Base-by-base conservation (phyloP, 2,113 vertebrate species). In the Oncorhynchus kisutch region DNA sequence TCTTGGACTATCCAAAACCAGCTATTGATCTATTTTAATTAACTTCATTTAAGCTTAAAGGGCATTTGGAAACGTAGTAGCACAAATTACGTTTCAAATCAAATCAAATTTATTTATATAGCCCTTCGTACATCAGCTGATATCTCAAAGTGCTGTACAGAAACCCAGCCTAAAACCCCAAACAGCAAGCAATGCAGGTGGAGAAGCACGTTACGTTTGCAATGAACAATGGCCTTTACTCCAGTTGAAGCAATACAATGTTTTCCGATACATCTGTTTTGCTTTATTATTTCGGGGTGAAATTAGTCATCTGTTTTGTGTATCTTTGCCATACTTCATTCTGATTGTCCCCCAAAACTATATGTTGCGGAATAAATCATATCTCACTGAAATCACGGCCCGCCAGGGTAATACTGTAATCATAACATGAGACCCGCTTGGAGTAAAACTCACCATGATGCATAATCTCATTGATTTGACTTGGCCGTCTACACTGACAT, bases 201-300 rank as follows among this genome's bases (percentile, higher is more conserved):
- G n/a, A n/a, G n/a, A n/a, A n/a, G n/a, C n/a, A n/a, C n/a, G n/a
- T 54, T 18, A 18, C 16, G 3, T 54, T 14, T 54, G 14, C 51
- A 54, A 14, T 4, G 51, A 54, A 54, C 51, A 54, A 54, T 54
- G 12, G 51, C 13, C 51, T 14, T 54, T 5, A 57, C 27, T 74
- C 45, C 84, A 80, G 71, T 76, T 76, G 78, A 72, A 54, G 70
- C 6, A 31, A 39, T 49, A 57, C 3, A 22, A 76, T 82, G 72
- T 85, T 82, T 78, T 75, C 72, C 4, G 12, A 9, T 54, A 16
- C 86, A 84, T 84, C 84, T 87, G 86, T 82, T 82, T 78, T 72
- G 64, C 85, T 0, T 45, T 45, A 85, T 77, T 18, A 1, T 72
- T 39, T 31, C 76, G 71, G 68, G 81, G 75, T 76, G 60, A 81